Evolutionary conservation across 2,113 vertebrate genomes (phyloP), one percentile per base, ranked within the genome.

Genomic region (Phylloscopus trochilus): DNA sequence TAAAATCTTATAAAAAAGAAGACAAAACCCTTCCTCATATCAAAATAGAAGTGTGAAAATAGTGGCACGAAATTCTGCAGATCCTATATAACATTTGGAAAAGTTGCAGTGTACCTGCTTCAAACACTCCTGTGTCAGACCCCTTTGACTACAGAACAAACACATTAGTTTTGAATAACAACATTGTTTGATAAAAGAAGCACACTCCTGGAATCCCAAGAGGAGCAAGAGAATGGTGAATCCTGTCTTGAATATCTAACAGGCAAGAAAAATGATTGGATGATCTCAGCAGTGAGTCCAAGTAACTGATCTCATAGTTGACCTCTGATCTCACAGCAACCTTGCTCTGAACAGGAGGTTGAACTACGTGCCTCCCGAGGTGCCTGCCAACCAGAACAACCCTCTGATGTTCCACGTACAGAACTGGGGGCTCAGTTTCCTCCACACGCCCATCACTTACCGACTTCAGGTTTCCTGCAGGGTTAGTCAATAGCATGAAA

Each of bases 291-390:
- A 63, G 33, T 37, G 73, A 64, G 43, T 77, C 15, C 10, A 3
- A 80, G 46, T 18, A 26, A 78, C 39, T 14, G 10, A 43, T 62
- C 58, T 77, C 77, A 39, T 17, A 10, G 55, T 1, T 90, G 56
- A 80, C 72, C 78, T 69, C 67, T 92, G 55, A 28, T 85, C 37
- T 41, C 21, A 22, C 2, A 31, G 59, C 43, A 47, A 46, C 39
- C 67, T 69, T 83, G 46, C 41, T 66, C 39, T 35, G 72, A 74
- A 68, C 2, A 2, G 52, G 43, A 47, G 52, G 15, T 24, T 87
- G 87, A 84, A 47, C 58, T n/a, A 0, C 1, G 4, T 21, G 53
- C 9, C 26, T 81, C 70, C 15, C 0, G 1, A 31, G 33, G 33
- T 39, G 24, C 39, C 30, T 87, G 90, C 67, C 37, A n/a, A 5